Evolutionary conservation across 2,113 vertebrate genomes (phyloP), one percentile per base, ranked within the genome.

Genomic region (Amazona vittata): DNA sequence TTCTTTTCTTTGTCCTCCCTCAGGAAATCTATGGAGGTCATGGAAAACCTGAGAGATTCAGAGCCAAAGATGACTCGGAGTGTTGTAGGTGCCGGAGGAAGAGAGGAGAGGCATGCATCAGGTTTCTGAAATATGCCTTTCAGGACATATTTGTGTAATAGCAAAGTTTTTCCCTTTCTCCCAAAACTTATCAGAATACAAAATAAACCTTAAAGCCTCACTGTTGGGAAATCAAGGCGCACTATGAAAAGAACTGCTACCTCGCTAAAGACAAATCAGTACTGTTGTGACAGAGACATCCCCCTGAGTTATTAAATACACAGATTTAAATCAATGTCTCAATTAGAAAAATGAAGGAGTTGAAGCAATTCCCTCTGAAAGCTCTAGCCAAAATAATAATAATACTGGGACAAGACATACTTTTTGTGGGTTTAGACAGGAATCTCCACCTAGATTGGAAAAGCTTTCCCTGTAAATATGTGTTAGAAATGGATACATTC

Each of bases 21-120:
- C 25, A 81, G 17, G 35, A 90, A 12, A 65, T 15, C 11, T 60
- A 2, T 37, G 57, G 10, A 46, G 17, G 21, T 74, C 46, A 37
- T 17, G 10, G n/a, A 33, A 7, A 90, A 9, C 26, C 65, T 0
- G 0, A 64, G 15, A 15, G 9, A 75, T 28, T 83, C 57, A 47
- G 53, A 77, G 17, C 4, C 43, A 60, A 74, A 70, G 43, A 44
- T 49, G 19, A 33, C 31, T 74, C 55, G 28, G 11, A n/a, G 5
- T 80, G 21, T 49, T 53, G 17, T 70, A 44, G 10, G 16, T 62
- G 28, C 26, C 77, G 1, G 10, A 77, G 11, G 13, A 81, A 70
- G 47, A 77, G 15, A 49, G 28, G 21, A 62, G 12, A 53, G 8
- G 46, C 22, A n/a, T 21, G 11, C 15, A n/a, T 67, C 44, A 46